Base-by-base conservation (phyloP, 2,113 vertebrate species). In the Taurulus bubalis region DNA sequence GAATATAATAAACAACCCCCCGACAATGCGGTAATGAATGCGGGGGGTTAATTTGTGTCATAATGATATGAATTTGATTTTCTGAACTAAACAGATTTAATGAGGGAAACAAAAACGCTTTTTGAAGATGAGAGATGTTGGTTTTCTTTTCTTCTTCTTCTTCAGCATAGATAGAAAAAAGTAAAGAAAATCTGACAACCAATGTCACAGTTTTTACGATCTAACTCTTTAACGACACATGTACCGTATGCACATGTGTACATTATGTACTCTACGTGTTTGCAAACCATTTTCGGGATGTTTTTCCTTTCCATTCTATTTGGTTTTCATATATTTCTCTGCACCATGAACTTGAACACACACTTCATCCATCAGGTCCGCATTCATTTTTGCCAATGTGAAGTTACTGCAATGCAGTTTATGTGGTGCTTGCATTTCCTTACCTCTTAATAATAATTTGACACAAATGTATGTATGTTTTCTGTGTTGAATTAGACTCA, bases 11-110 rank as follows among this genome's bases (percentile, higher is more conserved):
- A 89, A 90, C 88, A 93, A 85, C 81, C 87, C 87, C 80, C 85
- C 34, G 80, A 92, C 84, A 91, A 92, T 88, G 79, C 63, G 70
- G 79, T 80, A 78, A 90, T 82, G 85, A 87, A 79, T 42, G 59
- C 75, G 40, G 47, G 67, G 77, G 73, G 78, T 75, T 84, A 73
- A 87, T 91, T 88, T 88, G 76, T 86, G 83, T 84, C 85, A 60
- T 91, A 88, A 89, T 90, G 87, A 86, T 75, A 75, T 81, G 63
- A 64, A 79, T 72, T 85, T 59, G 49, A 75, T 84, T 80, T 83
- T 36, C 47, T 36, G 79, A 85, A 75, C 80, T 0, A 72, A 86
- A 73, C 12, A 49, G 42, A 36, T 45, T 82, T 93, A 92, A 88
- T 90, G 89, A 93, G 64, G 75, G 73, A 75, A 82, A 79, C 30